Base-by-base conservation (phyloP, 1,140 invertebrate species). In the Saccostrea cuccullata region DNA sequence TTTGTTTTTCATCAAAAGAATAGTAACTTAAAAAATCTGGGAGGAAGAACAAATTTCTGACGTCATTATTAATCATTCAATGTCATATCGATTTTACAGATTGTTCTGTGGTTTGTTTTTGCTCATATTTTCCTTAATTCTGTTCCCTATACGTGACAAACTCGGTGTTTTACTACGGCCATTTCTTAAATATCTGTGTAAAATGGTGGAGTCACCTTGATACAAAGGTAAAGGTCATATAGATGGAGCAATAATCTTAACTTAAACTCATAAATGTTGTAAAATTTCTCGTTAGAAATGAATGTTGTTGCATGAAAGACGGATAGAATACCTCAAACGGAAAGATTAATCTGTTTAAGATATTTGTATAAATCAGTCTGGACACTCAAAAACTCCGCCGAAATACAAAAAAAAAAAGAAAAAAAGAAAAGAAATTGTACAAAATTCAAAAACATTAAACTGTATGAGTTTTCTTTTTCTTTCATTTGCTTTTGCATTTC, bases 51-150 rank as follows among this genome's bases (percentile, higher is more conserved):
- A 36, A 15, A 23, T 15, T 77, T 26, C 23, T 77, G 70, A 77
- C 26, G 70, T 77, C 70, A 77, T 77, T 15, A 77, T 77, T 77
- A 77, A 77, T 77, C 70, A 77, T 36, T 77, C 30, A 77, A 77
- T 77, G 70, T 77, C 30, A 36, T 30, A 77, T 77, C 9, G 70
- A 77, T 30, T 26, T 17, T 15, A 30, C 26, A 30, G 13, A 15
- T 13, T 30, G 70, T 77, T 77, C 26, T 77, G 70, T 77, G 70
- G 70, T 77, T 77, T 77, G 26, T 77, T 77, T 77, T 67, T 40
- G 26, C 6, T 13, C 23, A 30, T 36, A 77, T 77, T 77, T 77
- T 77, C 70, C 70, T 77, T 15, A 77, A 77, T 26, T 77, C 58
- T 77, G 70, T 36, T 77, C 26, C 15, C 70, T 26, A 77, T 77